Evolutionary conservation across 2,797 vertebrate species (phyloP).

Genomic region (Gallinago stenura): DNA sequence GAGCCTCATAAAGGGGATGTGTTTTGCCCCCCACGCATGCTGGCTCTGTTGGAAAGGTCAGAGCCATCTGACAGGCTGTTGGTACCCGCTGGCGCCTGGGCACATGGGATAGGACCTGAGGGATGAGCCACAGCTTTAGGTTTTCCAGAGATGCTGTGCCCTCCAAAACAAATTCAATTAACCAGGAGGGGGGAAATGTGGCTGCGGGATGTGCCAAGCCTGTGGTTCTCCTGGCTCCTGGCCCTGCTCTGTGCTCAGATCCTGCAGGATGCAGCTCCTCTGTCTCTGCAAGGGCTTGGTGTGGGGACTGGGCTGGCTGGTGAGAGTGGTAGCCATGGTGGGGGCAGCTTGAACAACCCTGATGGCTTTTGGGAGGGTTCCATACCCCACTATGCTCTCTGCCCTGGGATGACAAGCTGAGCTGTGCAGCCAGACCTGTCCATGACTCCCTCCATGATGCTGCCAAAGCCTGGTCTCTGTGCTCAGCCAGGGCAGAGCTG

Average conservation of each 20-base stretch:
- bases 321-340: accelerated
- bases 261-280: constrained; percentile 49
- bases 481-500: no score
- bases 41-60: neutral
- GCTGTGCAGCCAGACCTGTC: neutral
- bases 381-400: accelerated
- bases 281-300: constrained; percentile 28
- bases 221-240: neutral
- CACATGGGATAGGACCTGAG: constrained; percentile 62
- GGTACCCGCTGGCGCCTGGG: constrained; percentile 21
- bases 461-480: neutral
- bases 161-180: constrained; percentile 73
- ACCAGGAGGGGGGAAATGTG: constrained; percentile 33
- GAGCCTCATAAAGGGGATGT: neutral
- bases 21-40: neutral
- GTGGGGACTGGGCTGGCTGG: neutral
- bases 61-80: neutral
- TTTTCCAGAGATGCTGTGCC: constrained; percentile 38
- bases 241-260: neutral
- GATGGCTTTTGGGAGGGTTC: neutral
- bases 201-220: constrained; percentile 51
- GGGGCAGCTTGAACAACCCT: neutral
- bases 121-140: constrained; percentile 56
- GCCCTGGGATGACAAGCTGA: neutral
- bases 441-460: accelerated